A percentile compares a stretch with the other conserved stretches of the same genome.
These are phyloP conservation scores for Synergus umbraculus DNA, from an alignment of 2,888 invertebrate species.

Conservation along the genomic window DNA sequence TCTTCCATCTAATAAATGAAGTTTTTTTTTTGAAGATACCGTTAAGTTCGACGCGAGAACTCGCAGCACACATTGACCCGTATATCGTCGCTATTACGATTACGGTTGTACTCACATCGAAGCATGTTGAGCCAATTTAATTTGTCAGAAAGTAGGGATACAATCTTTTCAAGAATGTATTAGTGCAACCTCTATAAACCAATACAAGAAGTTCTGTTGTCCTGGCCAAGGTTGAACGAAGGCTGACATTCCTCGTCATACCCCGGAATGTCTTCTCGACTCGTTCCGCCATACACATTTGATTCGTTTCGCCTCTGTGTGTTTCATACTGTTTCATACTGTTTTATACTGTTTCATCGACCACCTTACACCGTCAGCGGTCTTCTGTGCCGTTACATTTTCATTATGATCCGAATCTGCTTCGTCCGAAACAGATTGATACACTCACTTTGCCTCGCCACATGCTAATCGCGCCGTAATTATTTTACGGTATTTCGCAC, in stretches of 20 bases:
- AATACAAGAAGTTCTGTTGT: constrained; percentile 6
- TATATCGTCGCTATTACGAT: constrained; percentile 30
- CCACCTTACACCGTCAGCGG: constrained; percentile 1
- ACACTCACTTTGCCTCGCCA: background rate
- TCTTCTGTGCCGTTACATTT: constrained; percentile 29
- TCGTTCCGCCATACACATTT: constrained; percentile 21
- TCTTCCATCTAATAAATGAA: constrained; percentile 37
- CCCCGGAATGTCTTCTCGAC: constrained; percentile 18
- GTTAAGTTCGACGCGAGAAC: constrained; percentile 2
- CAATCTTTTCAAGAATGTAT: background rate
- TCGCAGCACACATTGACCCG: constrained; percentile 25
- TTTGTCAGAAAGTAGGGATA: constrained; percentile 13
- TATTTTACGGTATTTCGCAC: constrained; percentile 24
- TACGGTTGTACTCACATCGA: constrained; percentile 9
- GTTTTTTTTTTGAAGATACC: constrained; percentile 23
- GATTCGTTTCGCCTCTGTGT: constrained; percentile 31
- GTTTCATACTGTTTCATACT: constrained; percentile 5
- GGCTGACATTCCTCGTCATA: constrained; percentile 28
- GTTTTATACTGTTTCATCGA: constrained; percentile 14
- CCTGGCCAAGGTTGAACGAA: constrained; percentile 34
- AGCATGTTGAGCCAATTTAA: constrained; percentile 20
- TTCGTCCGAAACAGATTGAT: constrained; percentile 21
- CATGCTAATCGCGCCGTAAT: constrained; percentile 22
- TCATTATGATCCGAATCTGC: constrained; percentile 22
- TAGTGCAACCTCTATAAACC: background rate